Evolutionary conservation across 1,140 invertebrate species (phyloP), one percentile per base, ranked within the genome.

Genomic region (Condylostylus longicornis): DNA sequence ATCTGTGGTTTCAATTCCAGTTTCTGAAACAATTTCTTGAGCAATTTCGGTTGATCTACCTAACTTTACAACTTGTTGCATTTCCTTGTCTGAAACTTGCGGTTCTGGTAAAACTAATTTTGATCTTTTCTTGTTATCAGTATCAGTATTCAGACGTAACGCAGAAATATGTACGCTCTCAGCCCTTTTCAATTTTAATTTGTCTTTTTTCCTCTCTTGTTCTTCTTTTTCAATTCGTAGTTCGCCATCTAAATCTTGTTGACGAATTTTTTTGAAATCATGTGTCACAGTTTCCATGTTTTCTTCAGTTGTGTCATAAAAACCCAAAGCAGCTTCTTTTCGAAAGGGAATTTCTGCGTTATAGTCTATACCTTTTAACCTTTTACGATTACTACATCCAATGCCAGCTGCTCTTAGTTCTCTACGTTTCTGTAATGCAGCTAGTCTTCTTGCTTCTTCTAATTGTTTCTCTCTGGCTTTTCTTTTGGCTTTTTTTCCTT

Each of bases 381-480:
- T 50, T 29, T 52, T 54, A 8, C 57, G 46, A 30, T 54, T 59
- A 0, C 58, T 57, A 33, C 54, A 54, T 13, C 58, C 77, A 50
- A 99, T 98, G n/a, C 96, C 96, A 28, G 95, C 96, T 48, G 95
- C 95, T 54, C 91, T 74, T 5, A 99, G 66, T 64, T 99, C 95
- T 36, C 96, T 67, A 12, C 93, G 70, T 61, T 99, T 99, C 58
- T 98, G 96, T 29, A 99, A 59, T 2, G 94, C 86, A 20, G 96
- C 95, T 18, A 99, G 67, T 31, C 96, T 69, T 31, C 95, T 72
- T 1, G 96, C 96, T 67, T 98, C 95, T 63, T 98, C 94, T 35
- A 99, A 64, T 61, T 99, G 96, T 54, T 98, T 98, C 62, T 99
- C 96, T 36, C 95, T 69, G 0, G 95, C 96, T 67, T 99, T 99